Evolutionary conservation across 2,113 vertebrate genomes (phyloP).

Genomic region (chimpanzee (Pan troglodytes)): NHGRI_mPanTro3-v2.1_pri NC_072398.2:160985001-160985500

Average conservation of each 20-base stretch:
- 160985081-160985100: background rate
- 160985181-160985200: background rate
- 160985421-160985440: slow-evolving; percentile 33
- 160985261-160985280: background rate
- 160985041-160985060: background rate
- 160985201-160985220: slow-evolving; percentile 10
- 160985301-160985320: slow-evolving; percentile 12
- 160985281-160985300: background rate
- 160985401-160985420: background rate
- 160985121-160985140: background rate
- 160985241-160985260: background rate
- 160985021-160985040: background rate
- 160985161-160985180: background rate
- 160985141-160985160: background rate
- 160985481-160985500: background rate
- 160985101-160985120: background rate
- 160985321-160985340: background rate
- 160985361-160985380: slow-evolving; percentile 31
- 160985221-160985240: background rate
- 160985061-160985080: background rate
- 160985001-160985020: background rate
- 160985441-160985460: background rate
- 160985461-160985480: too few relatives aligned
- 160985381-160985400: slow-evolving; percentile 1
- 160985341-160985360: background rate